Evolutionary conservation across 2,888 invertebrate genomes (phyloP), one percentile per base, ranked within the genome.

Genomic region (Caenorhabditis plicata): DNA sequence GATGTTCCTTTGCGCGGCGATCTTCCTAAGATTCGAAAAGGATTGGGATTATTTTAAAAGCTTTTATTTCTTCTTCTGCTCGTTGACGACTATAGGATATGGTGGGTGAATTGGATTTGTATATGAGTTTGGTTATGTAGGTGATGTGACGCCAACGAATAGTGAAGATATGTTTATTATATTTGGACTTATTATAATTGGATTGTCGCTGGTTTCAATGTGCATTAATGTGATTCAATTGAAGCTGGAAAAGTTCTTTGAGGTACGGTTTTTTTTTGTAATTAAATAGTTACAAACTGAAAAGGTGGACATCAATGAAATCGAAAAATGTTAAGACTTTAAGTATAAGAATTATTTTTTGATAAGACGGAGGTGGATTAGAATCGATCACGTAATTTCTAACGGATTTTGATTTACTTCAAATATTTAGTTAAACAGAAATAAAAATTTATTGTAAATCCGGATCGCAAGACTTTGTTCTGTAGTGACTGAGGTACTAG

Each of bases 11-110:
- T 80, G 80, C 48, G 78, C 80, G 17, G 78, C 74, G 13, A 77
- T 80, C 11, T 80, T 79, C 47, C 65, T 77, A 8, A 40, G 63
- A 43, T 78, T 80, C 42, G 79, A 80, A 43, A 71, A 75, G 33
- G 77, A 78, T 41, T 80, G 80, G 80, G 80, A 80, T 54, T 80
- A 80, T 54, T 80, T 80, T 48, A 80, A 79, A 52, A 75, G 75
- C 54, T 80, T 80, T 47, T 80, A 80, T 46, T 80, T 80, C 50
- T 77, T 80, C 49, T 80, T 80, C 46, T 78, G 79, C 42, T 76
- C 75, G 1, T 54, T 80, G 7, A 80, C 80, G 1, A 80, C 80
- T 3, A 80, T 80, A 31, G 80, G 80, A 47, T 80, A 77, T 47
- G 80, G 80, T 74, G 23, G 22, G 15, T 20, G 23, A 19, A 7